Conservation (phyloP, 2,113 vertebrate species). For the Hoplias malabaricus region DNA sequence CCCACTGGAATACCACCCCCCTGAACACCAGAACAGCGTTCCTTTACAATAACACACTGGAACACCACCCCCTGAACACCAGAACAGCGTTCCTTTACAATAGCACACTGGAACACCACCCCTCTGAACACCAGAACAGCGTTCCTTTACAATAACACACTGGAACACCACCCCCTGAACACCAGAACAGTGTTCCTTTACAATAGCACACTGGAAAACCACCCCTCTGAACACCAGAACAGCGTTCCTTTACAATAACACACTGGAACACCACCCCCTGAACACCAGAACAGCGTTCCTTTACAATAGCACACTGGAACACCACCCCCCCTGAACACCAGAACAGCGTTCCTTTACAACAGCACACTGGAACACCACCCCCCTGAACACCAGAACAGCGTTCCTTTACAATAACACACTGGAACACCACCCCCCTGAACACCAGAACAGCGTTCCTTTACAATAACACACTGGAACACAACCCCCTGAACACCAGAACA, state of each 20-base stretch:
- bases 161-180: too few species aligned
- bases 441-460: constrained; percentile 5
- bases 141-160: background rate
- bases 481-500: too few species aligned
- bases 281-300: too few species aligned
- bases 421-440: constrained; percentile 87
- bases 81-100: too few species aligned
- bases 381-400: too few species aligned
- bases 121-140: constrained; percentile 70
- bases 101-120: constrained; percentile 89
- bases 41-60: background rate
- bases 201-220: constrained; percentile 90
- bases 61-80: too few species aligned
- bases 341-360: background rate
- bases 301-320: constrained; percentile 91
- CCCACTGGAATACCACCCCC: constrained; percentile 88
- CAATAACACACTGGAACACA: background rate
- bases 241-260: constrained; percentile 6
- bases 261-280: too few species aligned
- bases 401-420: too few species aligned
- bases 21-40: constrained; percentile 64
- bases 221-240: constrained; percentile 75
- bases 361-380: too few species aligned
- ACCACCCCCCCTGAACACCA: constrained; percentile 81
- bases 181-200: too few species aligned